Evolutionary conservation across 1,140 invertebrate genomes (phyloP), one percentile per base, ranked within the genome.

Genomic region (Drosophila pseudoobscura): DNA sequence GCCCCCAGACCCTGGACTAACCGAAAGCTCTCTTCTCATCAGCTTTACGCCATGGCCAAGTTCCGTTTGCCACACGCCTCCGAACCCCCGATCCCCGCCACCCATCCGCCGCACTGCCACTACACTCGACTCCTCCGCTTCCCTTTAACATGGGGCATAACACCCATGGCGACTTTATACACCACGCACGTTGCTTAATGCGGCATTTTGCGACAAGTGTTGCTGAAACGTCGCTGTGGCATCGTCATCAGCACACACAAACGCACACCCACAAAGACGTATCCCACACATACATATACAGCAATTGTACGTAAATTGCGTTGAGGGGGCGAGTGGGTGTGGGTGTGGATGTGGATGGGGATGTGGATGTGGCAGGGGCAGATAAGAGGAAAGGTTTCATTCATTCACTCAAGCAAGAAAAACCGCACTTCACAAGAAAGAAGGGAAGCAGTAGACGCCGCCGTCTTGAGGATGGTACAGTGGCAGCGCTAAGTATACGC

Each of bases 201-300:
- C 82, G 82, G 82, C 82, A 85, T 85, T 85, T 85, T 85, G 80
- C 82, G 82, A 85, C 80, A 87, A 85, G 80, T 85, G 80, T 85
- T 85, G 82, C 82, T 87, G 82, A 68, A 85, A 80, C 66, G 80
- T 80, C 69, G 77, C 72, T 72, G 35, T 39, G 76, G 50, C 78
- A 78, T 87, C 83, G 82, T 82, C 82, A 78, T 85, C 83, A 75
- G 62, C 78, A 87, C 68, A 55, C 72, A 61, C 56, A 68, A 31
- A 60, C 55, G 50, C 54, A 43, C 54, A 63, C 58, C 59, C 58
- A 47, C 65, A 41, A 20, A 51, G 20, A 44, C 20, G 9, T 29
- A 43, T 39, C 9, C 31, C 35, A 64, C 58, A 75, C 22, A 22
- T 15, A 75, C 22, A 22, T 15, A 57, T 31, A 63, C 49, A 64